These are phyloP conservation scores for Phthorimaea operculella DNA, from an alignment of 1,140 invertebrate species.

Conservation along the genomic window DNA sequence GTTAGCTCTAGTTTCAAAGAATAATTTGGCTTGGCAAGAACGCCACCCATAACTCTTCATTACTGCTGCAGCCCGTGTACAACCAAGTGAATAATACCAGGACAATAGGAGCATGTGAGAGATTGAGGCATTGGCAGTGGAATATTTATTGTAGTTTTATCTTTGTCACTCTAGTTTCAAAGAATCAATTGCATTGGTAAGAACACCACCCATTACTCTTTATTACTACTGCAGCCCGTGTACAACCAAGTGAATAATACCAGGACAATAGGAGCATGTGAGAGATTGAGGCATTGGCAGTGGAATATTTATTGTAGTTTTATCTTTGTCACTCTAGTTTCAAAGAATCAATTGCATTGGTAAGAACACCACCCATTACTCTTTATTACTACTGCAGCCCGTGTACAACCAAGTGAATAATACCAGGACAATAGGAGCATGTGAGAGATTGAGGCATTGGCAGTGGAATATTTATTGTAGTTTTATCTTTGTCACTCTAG, in stretches of 20 bases:
- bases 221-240: slow-evolving; percentile 13
- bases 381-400: slow-evolving; percentile 17
- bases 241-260: neutral
- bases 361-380: slow-evolving; percentile 19
- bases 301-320: slow-evolving; percentile 9
- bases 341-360: too few relatives aligned
- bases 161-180: neutral
- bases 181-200: too few relatives aligned
- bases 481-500: slow-evolving; percentile 5
- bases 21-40: slow-evolving; percentile 9
- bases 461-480: neutral
- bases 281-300: too few relatives aligned
- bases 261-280: too few relatives aligned
- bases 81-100: slow-evolving; percentile 7
- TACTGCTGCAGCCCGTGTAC: slow-evolving; percentile 11
- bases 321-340: neutral
- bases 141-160: slow-evolving; percentile 6
- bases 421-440: slow-evolving; percentile 5
- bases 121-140: slow-evolving; percentile 8
- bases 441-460: slow-evolving; percentile 6
- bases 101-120: neutral
- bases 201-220: slow-evolving; percentile 23
- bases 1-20: too few relatives aligned
- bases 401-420: slow-evolving; percentile 6
- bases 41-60: slow-evolving; percentile 24